Conservation (phyloP, 2,888 invertebrate species). For the Chymomyza amoena region DNA sequence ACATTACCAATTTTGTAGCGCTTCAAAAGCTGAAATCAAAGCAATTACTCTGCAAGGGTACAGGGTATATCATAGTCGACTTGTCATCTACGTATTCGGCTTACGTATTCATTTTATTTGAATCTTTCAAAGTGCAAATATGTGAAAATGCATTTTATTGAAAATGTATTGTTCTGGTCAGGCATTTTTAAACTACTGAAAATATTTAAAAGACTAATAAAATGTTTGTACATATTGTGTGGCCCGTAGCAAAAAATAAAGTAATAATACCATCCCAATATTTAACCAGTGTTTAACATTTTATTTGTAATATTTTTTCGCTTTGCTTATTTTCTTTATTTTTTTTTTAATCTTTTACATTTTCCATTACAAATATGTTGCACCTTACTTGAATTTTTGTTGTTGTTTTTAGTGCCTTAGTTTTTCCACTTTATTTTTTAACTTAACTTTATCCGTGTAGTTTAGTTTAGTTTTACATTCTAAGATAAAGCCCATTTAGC, state of each 20-base stretch:
- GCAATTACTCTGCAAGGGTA: too few species aligned
- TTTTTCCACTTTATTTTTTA: not conserved
- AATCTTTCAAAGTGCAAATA: too few species aligned
- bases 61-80: too few species aligned
- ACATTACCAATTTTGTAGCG: too few species aligned
- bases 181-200: too few species aligned
- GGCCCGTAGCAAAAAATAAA: not conserved
- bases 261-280: conserved; percentile 13
- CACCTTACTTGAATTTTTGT: conserved; percentile 1
- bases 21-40: too few species aligned
- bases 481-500: conserved; percentile 65
- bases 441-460: conserved; percentile 34
- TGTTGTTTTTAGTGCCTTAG: not conserved
- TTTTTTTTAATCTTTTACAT: conserved; percentile 45
- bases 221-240: not conserved
- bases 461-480: conserved; percentile 28
- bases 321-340: conserved; percentile 28
- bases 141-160: too few species aligned
- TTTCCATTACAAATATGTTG: conserved; percentile 59
- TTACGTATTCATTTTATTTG: too few species aligned
- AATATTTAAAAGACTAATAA: not conserved
- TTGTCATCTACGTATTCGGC: too few species aligned
- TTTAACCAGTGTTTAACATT: conserved; percentile 12
- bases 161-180: too few species aligned
- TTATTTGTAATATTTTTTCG: conserved; percentile 10